Conservation (phyloP, 37 sponge, comb jelly and placozoan species). For the Theonella swinhoei region DNA sequence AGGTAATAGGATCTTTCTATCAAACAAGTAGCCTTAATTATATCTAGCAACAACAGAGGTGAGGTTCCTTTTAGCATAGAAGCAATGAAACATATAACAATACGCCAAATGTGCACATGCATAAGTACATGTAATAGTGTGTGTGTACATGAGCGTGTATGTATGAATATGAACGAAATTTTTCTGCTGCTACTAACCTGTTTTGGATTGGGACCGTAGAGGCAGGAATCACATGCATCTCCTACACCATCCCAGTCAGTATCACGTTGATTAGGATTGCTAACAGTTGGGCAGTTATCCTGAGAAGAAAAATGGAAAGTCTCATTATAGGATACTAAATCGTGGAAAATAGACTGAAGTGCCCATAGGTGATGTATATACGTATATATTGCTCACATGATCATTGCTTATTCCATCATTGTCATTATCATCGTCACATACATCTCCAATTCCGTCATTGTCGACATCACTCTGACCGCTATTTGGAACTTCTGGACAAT, state of each 20-base stretch:
- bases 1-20: too few species aligned
- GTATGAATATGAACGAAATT: too few species aligned
- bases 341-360: too few species aligned
- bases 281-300: slow-evolving; percentile 70
- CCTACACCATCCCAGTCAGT: slow-evolving; percentile 78
- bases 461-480: slow-evolving; percentile 76
- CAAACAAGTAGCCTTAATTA: too few species aligned
- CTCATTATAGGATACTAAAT: too few species aligned
- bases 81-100: too few species aligned
- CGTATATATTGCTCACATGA: slow-evolving; percentile 26
- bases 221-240: slow-evolving; percentile 90
- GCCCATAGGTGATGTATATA: neutral
- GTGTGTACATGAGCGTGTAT: too few species aligned
- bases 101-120: too few species aligned
- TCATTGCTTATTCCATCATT: slow-evolving; percentile 71
- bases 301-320: neutral
- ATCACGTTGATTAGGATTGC: slow-evolving; percentile 67
- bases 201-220: slow-evolving; percentile 38
- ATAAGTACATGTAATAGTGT: too few species aligned
- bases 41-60: too few species aligned
- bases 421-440: slow-evolving; percentile 76
- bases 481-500: slow-evolving; percentile 78
- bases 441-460: slow-evolving; percentile 76
- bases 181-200: slow-evolving; percentile 66
- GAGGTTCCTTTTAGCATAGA: too few species aligned